phyloP scores from a whole-genome alignment of 2,797 vertebrate genomes.

The Telmatherina bonti region DNA sequence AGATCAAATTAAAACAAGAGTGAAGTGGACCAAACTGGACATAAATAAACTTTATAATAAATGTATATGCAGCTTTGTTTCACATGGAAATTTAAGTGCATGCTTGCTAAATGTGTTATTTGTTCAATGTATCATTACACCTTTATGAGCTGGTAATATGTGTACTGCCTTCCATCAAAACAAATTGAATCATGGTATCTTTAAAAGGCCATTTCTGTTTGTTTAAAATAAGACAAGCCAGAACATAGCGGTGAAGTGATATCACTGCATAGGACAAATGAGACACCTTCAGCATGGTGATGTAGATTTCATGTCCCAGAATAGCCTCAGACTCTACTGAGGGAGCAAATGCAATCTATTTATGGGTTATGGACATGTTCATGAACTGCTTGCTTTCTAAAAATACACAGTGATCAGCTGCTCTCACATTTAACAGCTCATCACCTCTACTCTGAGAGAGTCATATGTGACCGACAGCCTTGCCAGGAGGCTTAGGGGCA shows the following conservation, averaged over 20 bases:
- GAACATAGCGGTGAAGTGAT: conserved; percentile 11
- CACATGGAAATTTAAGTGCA: not conserved
- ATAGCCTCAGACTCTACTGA: conserved; percentile 58
- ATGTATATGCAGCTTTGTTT: not conserved
- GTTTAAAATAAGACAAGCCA: conserved; percentile 18
- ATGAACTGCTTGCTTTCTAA: conserved; percentile 70
- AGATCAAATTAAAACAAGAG: not conserved
- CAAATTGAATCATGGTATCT: not conserved
- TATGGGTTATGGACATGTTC: conserved; percentile 67
- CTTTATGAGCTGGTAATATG: not conserved
- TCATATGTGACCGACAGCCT: conserved; percentile 54
- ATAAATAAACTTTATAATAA: not conserved
- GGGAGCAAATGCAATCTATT: conserved; percentile 72
- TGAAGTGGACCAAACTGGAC: not conserved
- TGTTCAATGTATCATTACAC: not conserved
- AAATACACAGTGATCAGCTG: conserved; percentile 82
- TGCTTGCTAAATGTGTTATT: not conserved
- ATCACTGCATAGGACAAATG: conserved; percentile 48
- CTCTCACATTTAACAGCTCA: conserved; percentile 81
- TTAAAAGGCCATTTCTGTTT: not conserved
- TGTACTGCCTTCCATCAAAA: not conserved
- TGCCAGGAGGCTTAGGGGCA: conserved; percentile 52
- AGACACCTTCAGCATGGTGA: conserved; percentile 55
- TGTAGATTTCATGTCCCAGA: conserved; percentile 49
- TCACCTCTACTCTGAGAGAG: conserved; percentile 71